A percentile compares a stretch with the other conserved stretches of the same genome.
Conservation (phyloP, 2,113 vertebrate genomes). For the human region DNA sequence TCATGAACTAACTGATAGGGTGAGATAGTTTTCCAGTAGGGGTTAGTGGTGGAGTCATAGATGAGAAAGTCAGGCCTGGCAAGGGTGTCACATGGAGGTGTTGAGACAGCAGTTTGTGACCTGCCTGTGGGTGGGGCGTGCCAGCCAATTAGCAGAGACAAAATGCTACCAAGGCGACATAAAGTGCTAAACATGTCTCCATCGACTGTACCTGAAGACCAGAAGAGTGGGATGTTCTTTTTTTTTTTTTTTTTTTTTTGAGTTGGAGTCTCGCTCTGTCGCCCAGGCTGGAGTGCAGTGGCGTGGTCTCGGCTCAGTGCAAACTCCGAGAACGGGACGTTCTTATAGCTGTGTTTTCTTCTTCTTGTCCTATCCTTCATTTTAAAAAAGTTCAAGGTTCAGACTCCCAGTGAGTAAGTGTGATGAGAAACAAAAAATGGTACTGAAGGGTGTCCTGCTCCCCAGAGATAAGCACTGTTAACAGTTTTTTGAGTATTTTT, state of each 20-base stretch:
- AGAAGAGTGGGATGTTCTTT: neutral
- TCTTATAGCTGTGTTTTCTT: accelerated
- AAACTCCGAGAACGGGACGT: neutral
- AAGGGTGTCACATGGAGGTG: accelerated
- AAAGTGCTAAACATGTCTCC: neutral
- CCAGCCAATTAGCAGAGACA: too few species aligned
- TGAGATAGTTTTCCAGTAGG: neutral
- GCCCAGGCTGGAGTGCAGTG: too few species aligned
- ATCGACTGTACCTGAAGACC: too few species aligned
- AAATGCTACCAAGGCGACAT: neutral
- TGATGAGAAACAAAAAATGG: too few species aligned
- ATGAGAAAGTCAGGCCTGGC: too few species aligned
- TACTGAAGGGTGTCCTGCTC: neutral
- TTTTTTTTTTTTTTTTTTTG: too few species aligned
- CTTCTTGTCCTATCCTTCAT: neutral
- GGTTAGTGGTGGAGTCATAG: neutral
- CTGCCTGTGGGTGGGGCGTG: too few species aligned
- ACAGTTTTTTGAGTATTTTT: neutral
- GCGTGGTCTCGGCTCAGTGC: too few species aligned
- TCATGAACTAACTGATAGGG: neutral
- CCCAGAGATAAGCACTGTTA: accelerated
- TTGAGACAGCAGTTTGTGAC: neutral
- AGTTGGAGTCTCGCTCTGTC: too few species aligned
- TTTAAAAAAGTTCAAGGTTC: accelerated
- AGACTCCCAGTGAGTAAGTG: too few species aligned